These are phyloP conservation scores for Yasuhikotakia modesta DNA, from an alignment of 2,797 vertebrate genomes.

Conservation along the genomic window DNA sequence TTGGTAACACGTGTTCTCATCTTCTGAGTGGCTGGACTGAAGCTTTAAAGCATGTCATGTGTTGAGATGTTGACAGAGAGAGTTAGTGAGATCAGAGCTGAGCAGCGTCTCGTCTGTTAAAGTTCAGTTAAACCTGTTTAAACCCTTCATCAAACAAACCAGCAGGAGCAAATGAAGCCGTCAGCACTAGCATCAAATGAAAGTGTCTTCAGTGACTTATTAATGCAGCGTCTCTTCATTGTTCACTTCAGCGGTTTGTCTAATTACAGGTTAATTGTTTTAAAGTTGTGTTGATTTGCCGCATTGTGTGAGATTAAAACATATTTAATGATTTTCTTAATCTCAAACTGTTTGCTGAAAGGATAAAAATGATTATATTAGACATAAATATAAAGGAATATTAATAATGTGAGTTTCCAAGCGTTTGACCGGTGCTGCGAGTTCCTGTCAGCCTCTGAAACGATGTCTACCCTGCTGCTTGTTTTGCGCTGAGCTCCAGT, in stretches of 20 bases:
- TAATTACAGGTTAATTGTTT: slow-evolving; percentile 20
- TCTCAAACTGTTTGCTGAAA: too few species aligned
- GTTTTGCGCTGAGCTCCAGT: neutral
- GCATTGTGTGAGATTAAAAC: too few species aligned
- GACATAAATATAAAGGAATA: too few species aligned
- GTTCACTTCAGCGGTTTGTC: neutral
- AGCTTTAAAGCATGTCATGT: neutral
- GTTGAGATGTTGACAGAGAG: neutral
- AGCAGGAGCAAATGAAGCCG: neutral
- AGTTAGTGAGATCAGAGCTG: slow-evolving; percentile 3
- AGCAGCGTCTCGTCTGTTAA: slow-evolving; percentile 1
- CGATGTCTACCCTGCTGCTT: slow-evolving; percentile 17
- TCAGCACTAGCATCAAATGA: neutral
- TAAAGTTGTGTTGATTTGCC: slow-evolving; percentile 17
- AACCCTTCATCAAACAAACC: slow-evolving; percentile 10
- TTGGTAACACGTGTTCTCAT: neutral
- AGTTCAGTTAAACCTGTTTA: slow-evolving; percentile 37
- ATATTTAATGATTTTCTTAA: too few species aligned
- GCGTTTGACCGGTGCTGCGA: too few species aligned
- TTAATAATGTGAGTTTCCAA: too few species aligned
- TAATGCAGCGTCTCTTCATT: slow-evolving; percentile 11
- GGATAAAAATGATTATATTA: too few species aligned
- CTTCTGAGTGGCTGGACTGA: neutral
- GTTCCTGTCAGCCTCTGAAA: slow-evolving; percentile 27
- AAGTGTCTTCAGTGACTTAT: neutral